Base-by-base conservation (phyloP, 2,113 vertebrate genomes). In the Proterorhinus semilunaris region DNA sequence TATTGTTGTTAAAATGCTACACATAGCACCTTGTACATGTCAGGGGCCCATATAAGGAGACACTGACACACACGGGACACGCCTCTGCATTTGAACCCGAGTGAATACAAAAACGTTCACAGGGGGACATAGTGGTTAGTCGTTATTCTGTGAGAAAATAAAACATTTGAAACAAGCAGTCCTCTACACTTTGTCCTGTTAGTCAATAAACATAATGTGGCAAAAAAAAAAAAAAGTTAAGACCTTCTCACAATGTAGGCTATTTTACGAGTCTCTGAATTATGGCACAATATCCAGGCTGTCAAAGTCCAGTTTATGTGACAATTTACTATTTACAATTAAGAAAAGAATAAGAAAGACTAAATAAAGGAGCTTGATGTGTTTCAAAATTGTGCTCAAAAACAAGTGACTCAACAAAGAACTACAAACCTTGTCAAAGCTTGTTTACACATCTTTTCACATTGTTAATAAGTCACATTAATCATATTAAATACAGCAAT, bases 231-330 rank as follows among this genome's bases (percentile, higher is more conserved):
- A 77, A 36, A 15, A 50, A 75, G 59, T 46, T 0, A 65, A 73
- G 63, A 49, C 59, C 36, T 50, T 50, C 44, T 53, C 64, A 75
- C 63, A 59, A 51, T 51, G 17, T 12, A 68, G 51, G 53, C 71
- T 74, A 71, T 54, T 66, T 1, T 51, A 71, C 72, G 69, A 64
- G 66, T 81, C 72, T 84, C 84, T 72, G 83, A 11, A 76, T 68
- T 89, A 90, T 90, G 88, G 90, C 88, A 91, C 88, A 79, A 45
- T 80, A 75, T 76, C 59, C 78, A 82, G 74, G 72, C 76, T 79
- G 73, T 81, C 79, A 76, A 72, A 70, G 76, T 84, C 78, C 76
- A 72, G 72, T 81, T 78, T 69, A 52, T 12, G 78, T 89, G 83
- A 76, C 21, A 66, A 79, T 49, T 71, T 10, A 66, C 42, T 82